Base-by-base conservation (phyloP, 2,797 vertebrate species). In the Enteromius anoplus region DNA sequence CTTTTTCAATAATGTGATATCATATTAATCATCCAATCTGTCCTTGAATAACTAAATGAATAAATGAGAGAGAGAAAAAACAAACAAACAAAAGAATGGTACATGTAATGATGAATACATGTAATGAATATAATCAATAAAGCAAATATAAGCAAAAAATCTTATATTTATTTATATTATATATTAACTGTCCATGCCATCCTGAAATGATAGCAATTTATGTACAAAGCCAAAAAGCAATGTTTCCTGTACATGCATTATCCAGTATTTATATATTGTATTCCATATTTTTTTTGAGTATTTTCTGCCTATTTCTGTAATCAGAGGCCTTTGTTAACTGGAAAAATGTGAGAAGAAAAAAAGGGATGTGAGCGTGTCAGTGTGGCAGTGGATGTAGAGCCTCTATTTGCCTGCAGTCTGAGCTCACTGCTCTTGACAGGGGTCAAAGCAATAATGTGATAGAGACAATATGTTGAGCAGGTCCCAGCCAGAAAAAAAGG, bases 361-460 rank as follows among this genome's bases (percentile, higher is more conserved):
- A 42, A 34, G 62, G 55, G 55, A 45, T 29, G 53, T 49, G 60
- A 55, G 37, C 6, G 17, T 65, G 45, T 65, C 26, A 23, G 47
- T 58, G 49, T 55, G 60, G 17, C 62, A 75, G 76, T 70, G 69
- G 60, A 60, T 64, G 78, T 11, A 14, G 60, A 32, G 66, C 81
- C 47, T 65, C 15, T 83, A 80, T 85, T 83, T 78, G 60, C 75
- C 37, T 47, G 62, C 70, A 75, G 82, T 84, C 76, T 81, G 45
- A 69, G 65, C 85, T 78, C 82, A 81, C 49, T 66, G 60, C 85
- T 90, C 89, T 90, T 87, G 89, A 89, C 87, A 87, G 84, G 81
- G 85, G 88, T 92, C 89, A 89, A 75, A 49, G 83, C 79, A 87
- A 91, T 90, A 92, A 87, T 86, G 84, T 86, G 89, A 88, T 86